Evolutionary conservation across 23 tunicate genomes (phyloP), one percentile per base, ranked within the genome.

Genomic region (Aplidium turbinatum): DNA sequence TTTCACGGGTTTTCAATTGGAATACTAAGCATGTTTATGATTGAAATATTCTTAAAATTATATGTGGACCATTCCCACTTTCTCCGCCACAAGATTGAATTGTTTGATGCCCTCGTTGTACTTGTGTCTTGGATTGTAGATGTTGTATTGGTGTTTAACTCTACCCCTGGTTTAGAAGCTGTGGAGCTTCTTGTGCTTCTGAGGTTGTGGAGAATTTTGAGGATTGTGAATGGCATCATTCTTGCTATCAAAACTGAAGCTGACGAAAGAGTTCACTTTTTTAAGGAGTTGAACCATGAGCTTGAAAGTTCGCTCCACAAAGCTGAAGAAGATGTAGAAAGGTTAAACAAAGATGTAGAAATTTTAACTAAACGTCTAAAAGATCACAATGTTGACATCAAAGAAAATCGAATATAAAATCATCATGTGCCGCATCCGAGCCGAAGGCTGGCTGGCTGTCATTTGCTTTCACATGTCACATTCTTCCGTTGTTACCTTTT

Each of bases 201-300:
- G 52, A 75, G 96, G 36, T 74, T 88, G 2, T 88, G 96, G 96
- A 69, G 96, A 52, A 75, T 88, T 3, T 86, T 88, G 25, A 30
- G 96, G 31, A 62, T 88, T 21, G 75, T 88, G 16, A 88, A 88
- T 42, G 96, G 96, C 16, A 81, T 88, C 2, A 88, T 88, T 47
- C 78, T 88, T 35, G 78, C 96, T 4, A 80, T 88, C 25, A 81
- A 88, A 29, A 81, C 73, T 6, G 72, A 88, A 35, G 87, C 82
- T 16, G 96, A 88, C 46, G 83, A 81, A 31, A 35, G 87, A 58
- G 79, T 81, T 52, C 87, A 88, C 50, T 58, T 45, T 26, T 63
- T 76, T 28, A 81, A 88, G 61, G 51, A 57, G 28, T 62, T 78
- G 33, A 72, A 71, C 33, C 36, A 46, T 6, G 73, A 60, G 34